Conservation (phyloP, 2,797 vertebrate genomes). For the Enteromius argenteus region DNA sequence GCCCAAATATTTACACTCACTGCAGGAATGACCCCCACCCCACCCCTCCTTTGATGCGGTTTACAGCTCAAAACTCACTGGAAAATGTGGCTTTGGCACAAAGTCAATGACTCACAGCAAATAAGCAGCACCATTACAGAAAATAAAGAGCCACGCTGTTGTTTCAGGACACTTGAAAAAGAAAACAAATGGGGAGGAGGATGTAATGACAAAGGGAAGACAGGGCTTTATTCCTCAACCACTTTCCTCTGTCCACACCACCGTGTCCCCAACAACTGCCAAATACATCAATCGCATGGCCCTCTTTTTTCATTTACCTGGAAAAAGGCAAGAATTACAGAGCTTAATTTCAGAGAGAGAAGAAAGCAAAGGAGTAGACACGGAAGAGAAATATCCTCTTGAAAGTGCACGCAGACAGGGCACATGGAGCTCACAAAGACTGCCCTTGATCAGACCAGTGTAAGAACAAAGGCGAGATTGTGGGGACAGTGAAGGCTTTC, state of each 20-base stretch:
- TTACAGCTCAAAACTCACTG: constrained; percentile 51
- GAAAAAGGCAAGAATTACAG: constrained; percentile 47
- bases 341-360: constrained; percentile 56
- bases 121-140: constrained; percentile 80
- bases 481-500: constrained; percentile 55
- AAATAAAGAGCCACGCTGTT: constrained; percentile 79
- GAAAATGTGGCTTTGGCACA: constrained; percentile 70
- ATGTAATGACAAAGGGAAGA: constrained; percentile 53
- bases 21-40: constrained; percentile 48
- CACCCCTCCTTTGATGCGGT: constrained; percentile 50
- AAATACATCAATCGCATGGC: constrained; percentile 44
- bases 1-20: constrained; percentile 62
- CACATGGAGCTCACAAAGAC: constrained; percentile 50
- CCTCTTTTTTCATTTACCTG: constrained; percentile 46
- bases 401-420: constrained; percentile 48
- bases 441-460: constrained; percentile 61
- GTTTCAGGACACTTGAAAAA: constrained; percentile 73
- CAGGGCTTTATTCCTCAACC: constrained; percentile 49
- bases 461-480: constrained; percentile 61
- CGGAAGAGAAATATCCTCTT: constrained; percentile 48
- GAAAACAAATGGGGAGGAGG: constrained; percentile 34
- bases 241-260: constrained; percentile 29
- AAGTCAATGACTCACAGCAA: constrained; percentile 76
- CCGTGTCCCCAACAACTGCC: constrained; percentile 24
- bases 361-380: constrained; percentile 56